These are phyloP conservation scores for Crocidura indochinensis DNA, from an alignment of 2,797 vertebrate genomes.

Conservation along the genomic window DNA sequence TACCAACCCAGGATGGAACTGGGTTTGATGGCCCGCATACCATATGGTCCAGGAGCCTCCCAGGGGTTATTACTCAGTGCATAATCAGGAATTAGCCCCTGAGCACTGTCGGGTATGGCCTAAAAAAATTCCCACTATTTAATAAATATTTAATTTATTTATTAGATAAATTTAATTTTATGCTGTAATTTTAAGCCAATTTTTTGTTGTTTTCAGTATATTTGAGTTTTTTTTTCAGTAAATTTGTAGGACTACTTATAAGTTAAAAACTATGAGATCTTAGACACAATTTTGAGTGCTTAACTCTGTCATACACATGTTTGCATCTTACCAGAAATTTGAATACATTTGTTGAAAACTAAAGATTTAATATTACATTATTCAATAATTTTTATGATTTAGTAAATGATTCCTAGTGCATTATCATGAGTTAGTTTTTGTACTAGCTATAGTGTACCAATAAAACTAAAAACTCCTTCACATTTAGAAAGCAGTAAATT, in stretches of 20 bases:
- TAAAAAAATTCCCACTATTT: no score
- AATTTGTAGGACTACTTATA: conserved; percentile 44
- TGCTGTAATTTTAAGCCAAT: conserved; percentile 22
- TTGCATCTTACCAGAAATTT: neutral
- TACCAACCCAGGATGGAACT: no score
- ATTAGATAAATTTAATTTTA: conserved; percentile 74
- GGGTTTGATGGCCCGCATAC: no score
- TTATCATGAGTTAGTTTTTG: neutral
- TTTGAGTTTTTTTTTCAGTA: conserved; percentile 15
- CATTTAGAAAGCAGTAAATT: conserved; percentile 13
- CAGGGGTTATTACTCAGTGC: no score
- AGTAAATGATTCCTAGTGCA: neutral
- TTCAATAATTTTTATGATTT: conserved; percentile 15
- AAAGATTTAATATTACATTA: neutral
- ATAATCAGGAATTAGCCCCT: no score
- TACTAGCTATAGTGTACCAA: neutral
- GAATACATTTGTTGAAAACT: neutral
- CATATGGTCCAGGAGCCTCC: no score
- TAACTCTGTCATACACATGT: neutral
- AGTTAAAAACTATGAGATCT: conserved; percentile 7
- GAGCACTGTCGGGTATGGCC: no score
- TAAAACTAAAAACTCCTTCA: neutral
- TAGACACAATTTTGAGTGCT: conserved; percentile 48
- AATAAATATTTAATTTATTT: no score
- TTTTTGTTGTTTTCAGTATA: conserved; percentile 34